Base-by-base conservation (phyloP, 2,113 vertebrate species). In the Leiothrix lutea region DNA sequence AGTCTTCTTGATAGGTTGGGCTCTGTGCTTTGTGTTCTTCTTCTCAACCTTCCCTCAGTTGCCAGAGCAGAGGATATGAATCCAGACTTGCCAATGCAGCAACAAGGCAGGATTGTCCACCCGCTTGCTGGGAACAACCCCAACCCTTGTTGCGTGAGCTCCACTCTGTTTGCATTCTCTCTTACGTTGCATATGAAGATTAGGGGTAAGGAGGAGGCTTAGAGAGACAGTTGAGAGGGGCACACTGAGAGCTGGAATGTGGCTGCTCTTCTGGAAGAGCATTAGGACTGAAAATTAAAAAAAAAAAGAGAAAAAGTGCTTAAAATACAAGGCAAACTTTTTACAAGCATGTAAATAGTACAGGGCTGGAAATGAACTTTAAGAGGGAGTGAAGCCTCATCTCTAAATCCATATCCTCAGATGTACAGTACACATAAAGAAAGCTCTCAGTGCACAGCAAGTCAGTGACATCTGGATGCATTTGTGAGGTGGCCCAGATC, bases 201-300 rank as follows among this genome's bases (percentile, higher is more conserved):
- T 98, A 98, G 94, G 98, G 98, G 85, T 97, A 96, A 56, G 98
- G 98, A 92, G 98, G 97, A 82, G 98, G 98, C 89, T 98, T 98
- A 96, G 98, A 96, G 97, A 98, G 98, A 98, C 98, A 98, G 97
- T 97, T 98, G 97, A 98, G 98, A 90, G 98, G 99, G 97, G 98
- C 98, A 96, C 98, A 99, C 88, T 98, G 98, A 80, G 98, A 98
- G 97, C 98, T 98, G 97, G 98, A 97, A 98, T 98, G 97, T 90
- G 98, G 94, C 89, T 97, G 97, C 95, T 98, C 98, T 80, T 98
- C 98, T 81, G 97, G 98, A 92, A 98, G 97, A 97, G 97, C 75
- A 97, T 98, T 99, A 98, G 97, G 98, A 98, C 99, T 99, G 98
- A 29, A 98, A 98, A 94, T 61, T 73, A 96, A 97, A 97, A 97